phyloP scores from a whole-genome alignment of 2,797 vertebrate species.

The Peromyscus melanophrys region DNA sequence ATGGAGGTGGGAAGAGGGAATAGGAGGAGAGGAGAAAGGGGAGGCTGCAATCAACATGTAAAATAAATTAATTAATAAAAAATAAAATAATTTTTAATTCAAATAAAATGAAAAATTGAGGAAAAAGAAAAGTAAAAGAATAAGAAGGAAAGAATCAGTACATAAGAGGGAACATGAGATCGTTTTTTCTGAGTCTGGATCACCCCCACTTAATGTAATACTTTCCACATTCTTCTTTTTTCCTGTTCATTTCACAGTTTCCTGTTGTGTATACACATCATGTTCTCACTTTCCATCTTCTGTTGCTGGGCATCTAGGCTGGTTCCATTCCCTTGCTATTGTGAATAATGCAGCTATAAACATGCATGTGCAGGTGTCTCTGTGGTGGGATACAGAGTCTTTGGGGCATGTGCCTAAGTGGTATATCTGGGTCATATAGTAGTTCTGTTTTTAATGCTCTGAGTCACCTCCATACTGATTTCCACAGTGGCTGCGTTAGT shows the following conservation, averaged over 20 bases:
- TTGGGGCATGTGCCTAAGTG: background rate
- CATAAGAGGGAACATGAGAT: background rate
- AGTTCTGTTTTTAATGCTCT: background rate
- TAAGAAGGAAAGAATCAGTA: background rate
- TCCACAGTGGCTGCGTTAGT: background rate
- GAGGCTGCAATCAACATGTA: background rate
- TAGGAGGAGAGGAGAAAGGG: background rate
- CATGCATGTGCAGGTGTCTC: background rate
- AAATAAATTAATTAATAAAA: background rate
- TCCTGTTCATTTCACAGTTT: background rate
- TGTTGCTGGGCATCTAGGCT: background rate
- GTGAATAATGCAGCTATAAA: background rate
- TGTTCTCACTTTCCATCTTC: background rate
- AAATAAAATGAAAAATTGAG: background rate
- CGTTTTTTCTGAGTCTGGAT: background rate
- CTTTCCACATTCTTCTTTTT: background rate
- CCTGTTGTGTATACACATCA: background rate
- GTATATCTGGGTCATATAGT: background rate
- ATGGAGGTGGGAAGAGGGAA: background rate
- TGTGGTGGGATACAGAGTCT: background rate
- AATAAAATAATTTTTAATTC: background rate
- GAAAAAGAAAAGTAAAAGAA: background rate
- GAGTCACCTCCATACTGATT: background rate
- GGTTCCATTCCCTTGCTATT: background rate
- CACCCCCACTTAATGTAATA: background rate